Evolutionary conservation across 2,888 invertebrate genomes (phyloP), one percentile per base, ranked within the genome.

Genomic region (Drosophila peninsularis): DNA sequence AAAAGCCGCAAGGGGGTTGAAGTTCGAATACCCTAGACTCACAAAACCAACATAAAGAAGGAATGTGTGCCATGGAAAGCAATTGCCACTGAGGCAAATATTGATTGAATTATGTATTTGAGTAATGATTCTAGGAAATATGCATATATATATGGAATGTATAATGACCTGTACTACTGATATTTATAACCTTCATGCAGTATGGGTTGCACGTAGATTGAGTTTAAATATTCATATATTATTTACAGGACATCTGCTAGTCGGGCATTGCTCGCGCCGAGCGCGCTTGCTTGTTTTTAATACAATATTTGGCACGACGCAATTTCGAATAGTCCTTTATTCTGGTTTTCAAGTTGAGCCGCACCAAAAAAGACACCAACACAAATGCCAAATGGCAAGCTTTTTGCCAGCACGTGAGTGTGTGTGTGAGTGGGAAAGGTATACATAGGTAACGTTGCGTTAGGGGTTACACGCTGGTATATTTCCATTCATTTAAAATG

Each of bases 401-500:
- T 80, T 82, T 60, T 39, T 24, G 27, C 19, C 14, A 42, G 17
- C 19, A 19, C 54, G 47, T 57, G 53, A 39, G 36, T 54, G 47
- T 65, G 53, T 55, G 44, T 65, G 50, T 62, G 27, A 53, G 39
- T 53, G 53, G 42, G 37, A 19, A 53, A 49, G 41, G 44, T 67
- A 53, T 34, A 45, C 14, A 37, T 55, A 71, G 66, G 66, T 65
- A 72, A 65, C 56, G 41, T 45, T 37, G 45, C 27, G 52, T 80
- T 39, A 24, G 39, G 50, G 24, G 54, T 42, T 37, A 37, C 55
- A 54, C 34, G 32, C 52, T 56, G 79, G 82, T 84, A 84, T 19
- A 81, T 84, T 84, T 84, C 85, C 89, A 87, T 75, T 89, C 75
- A 87, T 84, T 88, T 80, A 62, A 71, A 80, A 83, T 66, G 62